Evolutionary conservation across 2,797 vertebrate species (phyloP), one percentile per base, ranked within the genome.

Genomic region (Prionace glauca): DNA sequence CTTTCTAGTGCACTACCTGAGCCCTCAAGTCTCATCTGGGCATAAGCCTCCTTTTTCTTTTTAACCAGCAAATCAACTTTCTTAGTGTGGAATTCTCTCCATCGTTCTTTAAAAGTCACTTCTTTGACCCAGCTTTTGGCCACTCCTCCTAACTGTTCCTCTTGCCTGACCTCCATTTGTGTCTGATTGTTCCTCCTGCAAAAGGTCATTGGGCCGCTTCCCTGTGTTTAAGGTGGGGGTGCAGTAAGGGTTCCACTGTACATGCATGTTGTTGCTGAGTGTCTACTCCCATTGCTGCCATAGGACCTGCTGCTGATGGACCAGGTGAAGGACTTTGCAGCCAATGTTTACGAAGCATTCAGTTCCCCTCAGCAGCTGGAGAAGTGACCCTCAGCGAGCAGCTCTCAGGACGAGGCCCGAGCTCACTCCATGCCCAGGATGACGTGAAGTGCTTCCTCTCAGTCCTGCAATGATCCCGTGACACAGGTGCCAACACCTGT

Each of bases 301-400:
- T 96, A 99, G 99, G 99, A 99, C 95, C 97, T 99, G 95, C 96
- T 99, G 97, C 98, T 98, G 97, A 99, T 99, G 96, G 98, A 99
- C 95, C 98, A 99, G 97, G 98, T 99, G 96, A 99, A 99, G 97
- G 98, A 99, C 96, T 99, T 99, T 96, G 98, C 99, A 2, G 99
- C 99, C 96, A 99, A 98, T 20, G 99, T 99, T 29, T 99, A 99
- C 26, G 99, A 99, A 97, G 98, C 98, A 67, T 99, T 99, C 97
- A 99, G 99, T 97, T 97, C 97, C 32, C 97, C 98, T 94, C 98
- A 98, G 32, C 98, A 98, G 96, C 96, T 98, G 95, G 98, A 98
- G 96, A 98, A 98, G 45, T 77, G 26, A 95, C 41, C 29, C 93
- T 36, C 45, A 56, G 71, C 29, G 12, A 95, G 41, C 90, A 14